These are phyloP conservation scores for Chlorodrepanis virens DNA, from an alignment of 2,113 vertebrate genomes.

Conservation along the genomic window DNA sequence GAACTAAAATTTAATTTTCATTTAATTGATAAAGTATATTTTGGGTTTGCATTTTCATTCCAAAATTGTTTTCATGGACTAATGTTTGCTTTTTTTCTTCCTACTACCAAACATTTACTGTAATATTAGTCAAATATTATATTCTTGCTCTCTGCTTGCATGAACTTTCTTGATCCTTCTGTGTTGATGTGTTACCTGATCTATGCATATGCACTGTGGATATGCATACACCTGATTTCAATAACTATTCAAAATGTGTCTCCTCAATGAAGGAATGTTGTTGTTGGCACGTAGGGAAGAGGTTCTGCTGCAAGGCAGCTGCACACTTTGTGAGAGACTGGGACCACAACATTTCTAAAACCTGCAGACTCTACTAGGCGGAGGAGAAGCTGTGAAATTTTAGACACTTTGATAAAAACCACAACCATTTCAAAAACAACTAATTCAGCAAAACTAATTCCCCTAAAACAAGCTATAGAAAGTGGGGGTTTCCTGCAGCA, in stretches of 20 bases:
- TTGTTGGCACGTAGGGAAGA: neutral
- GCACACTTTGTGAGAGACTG: neutral
- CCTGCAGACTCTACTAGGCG: neutral
- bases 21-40: conserved; percentile 6
- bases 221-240: conserved; percentile 6
- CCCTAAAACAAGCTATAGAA: neutral
- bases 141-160: neutral
- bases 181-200: neutral
- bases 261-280: neutral
- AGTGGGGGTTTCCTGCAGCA: neutral
- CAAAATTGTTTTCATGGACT: conserved; percentile 33
- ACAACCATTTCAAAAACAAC: neutral
- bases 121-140: neutral
- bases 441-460: neutral
- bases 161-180: conserved; percentile 3
- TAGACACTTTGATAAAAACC: neutral
- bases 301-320: neutral
- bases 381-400: neutral
- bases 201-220: neutral
- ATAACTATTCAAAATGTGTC: neutral
- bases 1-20: conserved; percentile 8
- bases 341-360: neutral
- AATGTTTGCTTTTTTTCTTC: neutral
- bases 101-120: neutral
- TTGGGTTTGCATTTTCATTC: conserved; percentile 24